Percentiles rank a stretch among this genome's conserved stretches.
These are phyloP conservation scores for Eustalomyia histrio DNA, from an alignment of 2,888 invertebrate genomes.

Conservation along the genomic window DNA sequence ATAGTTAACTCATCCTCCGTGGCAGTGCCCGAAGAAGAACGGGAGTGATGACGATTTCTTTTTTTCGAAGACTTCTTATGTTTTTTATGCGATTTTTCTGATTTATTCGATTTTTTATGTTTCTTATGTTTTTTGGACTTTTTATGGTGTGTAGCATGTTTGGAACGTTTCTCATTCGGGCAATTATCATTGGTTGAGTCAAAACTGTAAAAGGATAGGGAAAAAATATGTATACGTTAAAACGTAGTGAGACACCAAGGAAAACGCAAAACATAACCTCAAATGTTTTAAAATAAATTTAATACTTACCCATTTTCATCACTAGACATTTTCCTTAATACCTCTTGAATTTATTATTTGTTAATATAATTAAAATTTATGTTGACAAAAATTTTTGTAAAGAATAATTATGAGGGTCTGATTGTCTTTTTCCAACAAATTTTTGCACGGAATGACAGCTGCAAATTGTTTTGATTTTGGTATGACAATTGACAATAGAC, in stretches of 20 bases:
- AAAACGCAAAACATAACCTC: conserved; percentile 65
- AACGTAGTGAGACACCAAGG: conserved; percentile 26
- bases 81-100: conserved; percentile 82
- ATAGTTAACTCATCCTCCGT: conserved; percentile 65
- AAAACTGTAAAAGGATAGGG: conserved; percentile 67
- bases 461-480: background rate
- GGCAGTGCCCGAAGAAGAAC: conserved; percentile 74
- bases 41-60: conserved; percentile 76
- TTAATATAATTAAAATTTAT: background rate
- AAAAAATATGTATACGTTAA: conserved; percentile 48
- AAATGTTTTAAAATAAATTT: background rate
- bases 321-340: conserved; percentile 65
- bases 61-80: conserved; percentile 83
- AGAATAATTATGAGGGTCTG: background rate
- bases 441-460: conserved; percentile 18
- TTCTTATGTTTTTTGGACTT: conserved; percentile 84
- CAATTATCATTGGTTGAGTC: conserved; percentile 74
- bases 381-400: background rate
- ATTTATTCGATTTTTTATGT: conserved; percentile 83
- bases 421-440: background rate
- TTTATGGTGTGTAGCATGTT: conserved; percentile 75
- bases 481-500: too few relatives aligned
- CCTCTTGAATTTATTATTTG: background rate
- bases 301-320: conserved; percentile 70
- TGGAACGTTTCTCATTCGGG: conserved; percentile 71